Evolutionary conservation across 2,113 vertebrate species (phyloP), one percentile per base, ranked within the genome.

Genomic region (Aegithalos caudatus): DNA sequence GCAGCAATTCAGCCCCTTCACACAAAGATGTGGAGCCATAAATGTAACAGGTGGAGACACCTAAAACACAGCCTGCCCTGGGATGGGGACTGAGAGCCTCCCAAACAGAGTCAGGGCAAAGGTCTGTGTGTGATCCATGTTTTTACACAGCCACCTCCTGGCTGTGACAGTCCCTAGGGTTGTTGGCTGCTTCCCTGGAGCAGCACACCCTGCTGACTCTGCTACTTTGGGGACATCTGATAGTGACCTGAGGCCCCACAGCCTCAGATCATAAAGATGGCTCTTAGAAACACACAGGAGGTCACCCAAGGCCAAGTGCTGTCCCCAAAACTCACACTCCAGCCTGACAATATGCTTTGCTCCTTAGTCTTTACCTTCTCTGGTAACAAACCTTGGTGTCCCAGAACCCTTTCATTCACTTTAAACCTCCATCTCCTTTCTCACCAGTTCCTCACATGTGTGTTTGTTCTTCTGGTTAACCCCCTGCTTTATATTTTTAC

Each of bases 91-190:
- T 35, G 56, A 66, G 48, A 24, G 10, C 15, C 12, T 67, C 15
- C 56, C 38, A 40, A 8, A 20, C 23, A 48, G 54, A 29, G 20
- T 18, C 72, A 58, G 14, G 38, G 65, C 45, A 64, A 4, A 58
- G 48, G 6, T 31, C 67, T 83, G 71, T 3, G 2, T 37, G 2
- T 0, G 3, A 37, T 56, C 11, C 6, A 0, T 82, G 93, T 37
- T 77, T 82, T 69, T 5, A 9, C 74, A 74, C 93, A 96, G 95
- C 90, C 90, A 24, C 72, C 90, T 94, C 81, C 74, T 86, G 95
- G 80, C 81, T 7, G 25, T 53, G 74, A 42, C 2, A 4, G 53
- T 13, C 56, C 57, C 70, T 35, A 81, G 28, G 23, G 14, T 14
- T 83, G 42, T 57, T 86, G 65, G 25, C 80, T 86, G 80, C 70